A percentile compares a stretch with the other conserved stretches of the same genome.
These are phyloP conservation scores for Phyllostomus discolor DNA, from an alignment of 2,113 vertebrate genomes.

Conservation along the genomic window DNA sequence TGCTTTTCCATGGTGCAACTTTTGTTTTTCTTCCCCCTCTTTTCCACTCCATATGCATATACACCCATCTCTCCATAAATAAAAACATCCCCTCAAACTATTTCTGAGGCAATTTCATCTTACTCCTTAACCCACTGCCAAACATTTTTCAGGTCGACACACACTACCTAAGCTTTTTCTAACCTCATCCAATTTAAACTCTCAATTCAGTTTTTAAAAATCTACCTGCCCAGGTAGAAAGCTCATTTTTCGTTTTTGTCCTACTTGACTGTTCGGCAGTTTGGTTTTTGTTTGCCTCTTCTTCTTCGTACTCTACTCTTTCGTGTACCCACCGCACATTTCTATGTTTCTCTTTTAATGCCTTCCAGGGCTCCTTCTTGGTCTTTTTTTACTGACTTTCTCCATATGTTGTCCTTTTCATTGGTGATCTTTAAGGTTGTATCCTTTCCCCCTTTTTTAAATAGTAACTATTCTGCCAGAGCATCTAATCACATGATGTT, in stretches of 20 bases:
- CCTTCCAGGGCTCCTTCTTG: neutral
- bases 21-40: neutral
- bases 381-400: neutral
- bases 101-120: neutral
- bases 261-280: neutral
- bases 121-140: neutral
- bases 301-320: neutral
- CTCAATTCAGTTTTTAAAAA: neutral
- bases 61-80: neutral
- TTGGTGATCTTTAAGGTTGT: neutral
- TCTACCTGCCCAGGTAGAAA: neutral
- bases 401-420: neutral
- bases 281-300: neutral
- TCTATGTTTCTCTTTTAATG: neutral
- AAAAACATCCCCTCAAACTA: neutral
- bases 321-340: neutral
- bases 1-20: neutral
- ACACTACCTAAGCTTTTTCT: neutral
- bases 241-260: neutral
- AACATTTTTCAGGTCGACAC: neutral
- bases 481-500: neutral
- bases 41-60: neutral
- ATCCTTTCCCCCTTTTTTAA: neutral
- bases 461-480: neutral
- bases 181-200: neutral